Evolutionary conservation across 37 sponge, comb jelly and placozoan genomes (phyloP), one percentile per base, ranked within the genome.

Genomic region (Eunapius fragilis): DNA sequence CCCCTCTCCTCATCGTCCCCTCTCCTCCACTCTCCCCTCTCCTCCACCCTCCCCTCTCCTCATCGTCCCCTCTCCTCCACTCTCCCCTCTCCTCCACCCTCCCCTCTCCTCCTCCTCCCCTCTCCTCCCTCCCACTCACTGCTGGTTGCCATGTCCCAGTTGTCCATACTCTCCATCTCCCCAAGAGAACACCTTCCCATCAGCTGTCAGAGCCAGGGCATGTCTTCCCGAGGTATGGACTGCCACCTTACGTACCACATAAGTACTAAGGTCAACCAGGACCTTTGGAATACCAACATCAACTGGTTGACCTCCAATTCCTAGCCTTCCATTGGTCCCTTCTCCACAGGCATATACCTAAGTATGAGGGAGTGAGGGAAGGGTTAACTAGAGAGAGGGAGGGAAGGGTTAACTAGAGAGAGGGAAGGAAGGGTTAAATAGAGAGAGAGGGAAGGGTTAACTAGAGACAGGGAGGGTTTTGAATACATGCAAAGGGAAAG

Each of bases 91-190:
- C 14, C 31, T 1, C 17, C 74, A 5, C 74, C 31, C 14, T 11
- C 74, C 31, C 6, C 13, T 22, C 31, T 2, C 31, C 13, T 71
- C 30, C 72, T 12, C 10, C 9, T 9, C 47, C 9, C 1, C 58
- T 37, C 0, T 0, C 6, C 14, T 32, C 28, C 19, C 74, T 0
- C 31, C 24, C 13, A 82, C 89, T 48, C n/a, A 89, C 94, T 83
- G 79, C 28, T 85, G 82, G 67, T 90, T 87, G n/a, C 97, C 99
- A 80, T 97, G 99, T 37, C 99, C 99, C 27, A 99, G 88, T 79
- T 95, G 99, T 33, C 99, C 99, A 47, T 85, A 88, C 81, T 94
- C 89, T 48, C 99, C 99, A 67, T 99, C 99, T 49, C 99, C 99
- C 99, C 99, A 99, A 3, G 96, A 95, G 92, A 95, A 99, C 50